Evolutionary conservation across 2,113 vertebrate genomes (phyloP), one percentile per base, ranked within the genome.

Genomic region (Telmatochromis sp.): DNA sequence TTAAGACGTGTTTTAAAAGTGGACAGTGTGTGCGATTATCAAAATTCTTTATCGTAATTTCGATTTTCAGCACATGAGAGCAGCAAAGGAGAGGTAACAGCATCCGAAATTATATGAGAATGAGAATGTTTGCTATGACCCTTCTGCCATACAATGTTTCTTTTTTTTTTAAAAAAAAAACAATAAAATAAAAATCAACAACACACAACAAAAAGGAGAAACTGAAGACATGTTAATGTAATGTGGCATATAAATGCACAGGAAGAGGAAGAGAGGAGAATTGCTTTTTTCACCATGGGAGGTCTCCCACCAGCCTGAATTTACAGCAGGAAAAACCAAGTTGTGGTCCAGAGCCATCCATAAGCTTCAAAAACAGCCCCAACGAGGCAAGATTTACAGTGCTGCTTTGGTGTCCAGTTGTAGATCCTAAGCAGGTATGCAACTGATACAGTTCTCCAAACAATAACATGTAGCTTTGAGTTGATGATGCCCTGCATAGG

Each of bases 91-190:
- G 23, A 47, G 9, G 42, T 47, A 28, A 28, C 45, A 26, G 14
- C 42, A 75, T 28, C 23, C 0, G 0, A 75, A 47, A 19, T 45
- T 47, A 28, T 47, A 75, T 75, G 35, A 65, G 60, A 65, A 42
- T 6, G 60, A 37, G 33, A 68, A 68, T 37, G 60, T 65, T 37
- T 65, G 7, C n/a, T 40, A 0, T 70, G 35, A 70, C 7, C 12
- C 63, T 37, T 45, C 37, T 23, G 8, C 5, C 3, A 15, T 47
- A 11, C 21, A 26, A 42, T 70, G 35, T 40, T 47, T 75, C 21
- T 26, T 73, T 4, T 4, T 26, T 70, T 73, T 4, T 4, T 23
- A 17, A 37, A 40, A 15, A 5, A 8, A 3, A 0, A 6, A 1
- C 15, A 63, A 63, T 19, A 26, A 45, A 63, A n/a, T 12, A 35